Conservation (phyloP, 2,888 invertebrate species). For the Chrysina gloriosa region DNA sequence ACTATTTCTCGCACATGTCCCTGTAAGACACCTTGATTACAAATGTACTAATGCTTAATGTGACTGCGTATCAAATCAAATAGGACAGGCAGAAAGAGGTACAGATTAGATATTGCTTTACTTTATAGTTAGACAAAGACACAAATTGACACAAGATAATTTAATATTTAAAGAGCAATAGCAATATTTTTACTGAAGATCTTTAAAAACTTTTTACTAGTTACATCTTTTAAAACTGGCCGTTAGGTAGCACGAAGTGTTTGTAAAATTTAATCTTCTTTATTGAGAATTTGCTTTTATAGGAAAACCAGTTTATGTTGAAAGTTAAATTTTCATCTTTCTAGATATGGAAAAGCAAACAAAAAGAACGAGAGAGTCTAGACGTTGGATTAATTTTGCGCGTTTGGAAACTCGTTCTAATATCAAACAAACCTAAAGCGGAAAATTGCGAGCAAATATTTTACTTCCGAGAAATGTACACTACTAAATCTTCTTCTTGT, state of each 20-base stretch:
- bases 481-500: background rate
- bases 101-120: too few relatives aligned
- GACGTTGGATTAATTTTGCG: background rate
- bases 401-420: background rate
- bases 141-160: background rate
- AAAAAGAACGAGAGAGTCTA: background rate
- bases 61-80: too few relatives aligned
- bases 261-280: background rate
- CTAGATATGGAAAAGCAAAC: background rate
- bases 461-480: background rate
- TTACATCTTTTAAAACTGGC: too few relatives aligned
- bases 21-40: too few relatives aligned
- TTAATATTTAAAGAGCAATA: background rate
- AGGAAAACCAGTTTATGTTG: background rate
- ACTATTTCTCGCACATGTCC: too few relatives aligned
- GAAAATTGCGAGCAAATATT: background rate
- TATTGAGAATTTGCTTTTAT: background rate
- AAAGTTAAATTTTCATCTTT: conserved; percentile 1
- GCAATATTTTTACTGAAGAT: too few relatives aligned
- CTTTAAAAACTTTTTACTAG: too few relatives aligned
- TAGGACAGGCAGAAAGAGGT: too few relatives aligned
- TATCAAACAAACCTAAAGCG: background rate
- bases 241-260: too few relatives aligned
- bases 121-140: background rate
- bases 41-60: too few relatives aligned